phyloP scores from a whole-genome alignment of 2,113 vertebrate species.

The Murina feae region DNA sequence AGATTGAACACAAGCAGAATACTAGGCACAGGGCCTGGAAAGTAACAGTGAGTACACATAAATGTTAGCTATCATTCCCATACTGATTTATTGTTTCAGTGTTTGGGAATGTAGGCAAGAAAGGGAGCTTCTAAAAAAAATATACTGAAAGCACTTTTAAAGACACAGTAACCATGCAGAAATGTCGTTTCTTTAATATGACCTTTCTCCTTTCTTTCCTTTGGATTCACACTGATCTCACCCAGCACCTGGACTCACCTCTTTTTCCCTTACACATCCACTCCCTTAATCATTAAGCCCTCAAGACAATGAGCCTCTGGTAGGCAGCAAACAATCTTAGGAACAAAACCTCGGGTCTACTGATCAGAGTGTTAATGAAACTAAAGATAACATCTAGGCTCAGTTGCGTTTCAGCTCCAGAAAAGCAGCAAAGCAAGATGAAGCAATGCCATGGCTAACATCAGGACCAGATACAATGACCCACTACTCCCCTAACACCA shows the following conservation, averaged over 20 bases:
- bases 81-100: not conserved
- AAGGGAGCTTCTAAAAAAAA: not conserved
- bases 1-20: conserved; percentile 6
- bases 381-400: not conserved
- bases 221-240: not conserved
- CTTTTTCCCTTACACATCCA: not conserved
- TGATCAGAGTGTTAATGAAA: not conserved
- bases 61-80: not conserved
- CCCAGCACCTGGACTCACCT: not conserved
- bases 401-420: not conserved
- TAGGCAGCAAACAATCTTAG: not conserved
- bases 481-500: not conserved
- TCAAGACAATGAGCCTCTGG: not conserved
- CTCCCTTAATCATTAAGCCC: not conserved
- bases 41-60: conserved; percentile 10
- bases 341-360: not conserved
- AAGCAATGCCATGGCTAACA: not conserved
- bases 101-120: conserved; percentile 16
- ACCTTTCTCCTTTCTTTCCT: not conserved
- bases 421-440: not conserved
- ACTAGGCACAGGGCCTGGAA: not conserved
- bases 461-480: not conserved
- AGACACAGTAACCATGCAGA: not conserved
- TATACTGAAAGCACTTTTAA: not conserved
- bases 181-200: not conserved